Conservation (phyloP, 2,113 vertebrate species). For the Pelodiscus sinensis region DNA sequence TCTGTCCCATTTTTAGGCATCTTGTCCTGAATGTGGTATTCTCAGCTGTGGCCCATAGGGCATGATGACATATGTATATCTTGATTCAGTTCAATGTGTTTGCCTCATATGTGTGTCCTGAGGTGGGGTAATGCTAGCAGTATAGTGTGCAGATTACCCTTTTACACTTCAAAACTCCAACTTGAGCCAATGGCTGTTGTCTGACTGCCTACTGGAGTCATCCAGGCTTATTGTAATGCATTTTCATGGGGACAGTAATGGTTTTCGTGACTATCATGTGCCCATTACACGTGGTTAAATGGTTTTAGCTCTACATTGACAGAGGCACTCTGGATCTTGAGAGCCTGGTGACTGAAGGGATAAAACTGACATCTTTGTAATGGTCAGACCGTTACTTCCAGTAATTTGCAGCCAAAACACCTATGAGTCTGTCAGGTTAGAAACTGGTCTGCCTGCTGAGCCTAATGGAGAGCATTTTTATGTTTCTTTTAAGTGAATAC, state of each 20-base stretch:
- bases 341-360: not conserved
- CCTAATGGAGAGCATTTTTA: not conserved
- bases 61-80: not conserved
- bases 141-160: not conserved
- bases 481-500: not conserved
- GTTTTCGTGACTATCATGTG: not conserved
- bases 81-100: not conserved
- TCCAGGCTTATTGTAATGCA: not conserved
- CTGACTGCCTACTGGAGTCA: not conserved
- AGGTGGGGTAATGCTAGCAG: not conserved
- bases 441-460: not conserved
- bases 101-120: not conserved
- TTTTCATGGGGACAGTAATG: not conserved
- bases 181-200: not conserved
- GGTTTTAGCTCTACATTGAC: not conserved
- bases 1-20: too few relatives aligned
- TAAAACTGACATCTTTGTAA: not conserved
- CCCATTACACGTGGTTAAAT: not conserved
- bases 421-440: not conserved
- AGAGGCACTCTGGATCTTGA: not conserved
- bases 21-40: not conserved
- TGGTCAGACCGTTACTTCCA: not conserved
- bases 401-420: not conserved
- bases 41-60: not conserved
- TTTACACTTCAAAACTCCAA: not conserved